phyloP scores from a whole-genome alignment of 1,140 invertebrate genomes.

The Microplitis mediator region DNA sequence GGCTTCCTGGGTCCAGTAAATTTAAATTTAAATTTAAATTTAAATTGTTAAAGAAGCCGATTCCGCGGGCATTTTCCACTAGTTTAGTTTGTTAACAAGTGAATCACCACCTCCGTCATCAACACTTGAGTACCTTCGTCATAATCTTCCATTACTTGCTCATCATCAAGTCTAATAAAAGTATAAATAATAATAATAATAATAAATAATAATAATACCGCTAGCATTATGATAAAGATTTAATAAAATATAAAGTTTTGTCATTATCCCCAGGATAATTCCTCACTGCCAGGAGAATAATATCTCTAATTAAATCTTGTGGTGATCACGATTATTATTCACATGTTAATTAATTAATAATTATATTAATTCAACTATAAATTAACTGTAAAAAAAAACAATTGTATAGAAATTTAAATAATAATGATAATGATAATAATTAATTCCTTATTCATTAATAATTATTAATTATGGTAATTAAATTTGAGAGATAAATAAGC shows the following conservation, averaged over 20 bases:
- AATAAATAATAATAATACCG: neutral
- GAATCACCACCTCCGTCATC: too few relatives aligned
- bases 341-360: neutral
- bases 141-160: too few relatives aligned
- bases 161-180: too few relatives aligned
- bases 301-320: neutral
- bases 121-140: too few relatives aligned
- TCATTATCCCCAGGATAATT: neutral
- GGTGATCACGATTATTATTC: neutral
- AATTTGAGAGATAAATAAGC: slow-evolving; percentile 28
- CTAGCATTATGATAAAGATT: neutral
- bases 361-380: too few relatives aligned
- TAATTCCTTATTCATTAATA: neutral
- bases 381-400: neutral
- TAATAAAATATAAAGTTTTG: neutral
- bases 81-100: neutral
- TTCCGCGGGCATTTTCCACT: neutral
- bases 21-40: neutral
- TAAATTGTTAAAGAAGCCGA: neutral
- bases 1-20: slow-evolving; percentile 88
- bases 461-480: neutral
- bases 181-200: too few relatives aligned
- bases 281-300: slow-evolving; percentile 9
- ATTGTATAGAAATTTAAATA: neutral
- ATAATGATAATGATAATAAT: neutral